Base-by-base conservation (phyloP, 1,140 invertebrate species). In the Homarus americanus region DNA sequence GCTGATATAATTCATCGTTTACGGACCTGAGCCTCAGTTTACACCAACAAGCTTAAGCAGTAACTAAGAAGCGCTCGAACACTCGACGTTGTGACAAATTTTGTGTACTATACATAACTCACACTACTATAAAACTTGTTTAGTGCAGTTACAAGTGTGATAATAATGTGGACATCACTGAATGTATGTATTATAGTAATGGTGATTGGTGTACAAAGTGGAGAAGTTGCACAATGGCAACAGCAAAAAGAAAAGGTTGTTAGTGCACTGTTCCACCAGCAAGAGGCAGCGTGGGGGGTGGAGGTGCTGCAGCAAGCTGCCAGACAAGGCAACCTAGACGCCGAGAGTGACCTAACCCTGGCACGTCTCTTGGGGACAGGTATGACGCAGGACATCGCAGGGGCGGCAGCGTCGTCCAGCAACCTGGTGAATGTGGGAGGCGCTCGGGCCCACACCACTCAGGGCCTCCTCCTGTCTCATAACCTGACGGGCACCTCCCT, bases 261-360 rank as follows among this genome's bases (percentile, higher is more conserved):
- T 24, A 34, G 40, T 69, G 82, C 36, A 2, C 63, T 83, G 12
- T 83, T 83, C n/a, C 53, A 40, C 32, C 82, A 53, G n/a, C 53
- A 66, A 10, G 82, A 83, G 24, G 53, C 82, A n/a, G 40, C 82
- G 17, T 40, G 38, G 58, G 82, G 82, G 36, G 82, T 40, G n/a
- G 53, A 66, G 17, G 0, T 83, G 7, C 82, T 83, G 7, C 82
- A 83, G 58, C 63, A 83, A 4, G 82, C 82, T 2, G 82, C 82
- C 32, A 83, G 58, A 5, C 82, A 83, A 69, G 82, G 82, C 1
- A 83, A 83, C 63, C 28, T 40, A 0, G 82, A 83, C n/a, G 82
- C 82, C 12, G 36, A 83, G 63, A 83, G 82, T 83, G 82, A 83
- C 82, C 36, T 83, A 12, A 83, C 82, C 63, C 53, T 83, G 38